A percentile compares a stretch with the other conserved stretches of the same genome.
These are phyloP conservation scores for Meiosimyza platycephala DNA, from an alignment of 2,888 invertebrate genomes.

Conservation along the genomic window DNA sequence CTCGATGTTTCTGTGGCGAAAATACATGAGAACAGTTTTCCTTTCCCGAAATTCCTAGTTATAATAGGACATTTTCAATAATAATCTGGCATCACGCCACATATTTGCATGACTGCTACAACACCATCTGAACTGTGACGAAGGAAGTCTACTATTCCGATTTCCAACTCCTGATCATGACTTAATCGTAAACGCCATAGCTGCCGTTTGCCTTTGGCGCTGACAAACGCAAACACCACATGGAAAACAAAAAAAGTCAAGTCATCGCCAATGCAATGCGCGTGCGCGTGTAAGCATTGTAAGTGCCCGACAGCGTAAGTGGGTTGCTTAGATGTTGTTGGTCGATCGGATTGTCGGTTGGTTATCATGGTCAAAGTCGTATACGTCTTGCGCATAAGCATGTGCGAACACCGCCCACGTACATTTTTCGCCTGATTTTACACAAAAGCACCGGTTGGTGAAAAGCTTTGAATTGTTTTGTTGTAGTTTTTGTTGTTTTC, in stretches of 20 bases:
- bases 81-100: not conserved
- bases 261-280: constrained; percentile 27
- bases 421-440: constrained; percentile 5
- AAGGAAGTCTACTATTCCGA: constrained; percentile 18
- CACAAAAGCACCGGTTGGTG: constrained; percentile 9
- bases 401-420: not conserved
- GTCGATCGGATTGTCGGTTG: not conserved
- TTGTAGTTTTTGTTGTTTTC: not conserved
- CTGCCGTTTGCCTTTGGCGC: constrained; percentile 14
- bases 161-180: constrained; percentile 29
- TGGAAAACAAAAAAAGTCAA: not conserved
- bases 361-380: constrained; percentile 1
- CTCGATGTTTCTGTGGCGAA: no score
- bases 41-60: no score
- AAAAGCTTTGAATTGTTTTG: constrained; percentile 9
- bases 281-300: constrained; percentile 13
- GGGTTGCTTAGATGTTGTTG: not conserved
- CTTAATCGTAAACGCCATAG: constrained; percentile 34
- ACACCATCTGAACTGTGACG: constrained; percentile 12
- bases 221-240: not conserved
- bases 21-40: no score
- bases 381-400: not conserved
- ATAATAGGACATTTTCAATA: no score
- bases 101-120: constrained; percentile 13
- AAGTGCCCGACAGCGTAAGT: constrained; percentile 16